These are phyloP conservation scores for Troilus luridus DNA, from an alignment of 2,888 invertebrate species.

Conservation along the genomic window DNA sequence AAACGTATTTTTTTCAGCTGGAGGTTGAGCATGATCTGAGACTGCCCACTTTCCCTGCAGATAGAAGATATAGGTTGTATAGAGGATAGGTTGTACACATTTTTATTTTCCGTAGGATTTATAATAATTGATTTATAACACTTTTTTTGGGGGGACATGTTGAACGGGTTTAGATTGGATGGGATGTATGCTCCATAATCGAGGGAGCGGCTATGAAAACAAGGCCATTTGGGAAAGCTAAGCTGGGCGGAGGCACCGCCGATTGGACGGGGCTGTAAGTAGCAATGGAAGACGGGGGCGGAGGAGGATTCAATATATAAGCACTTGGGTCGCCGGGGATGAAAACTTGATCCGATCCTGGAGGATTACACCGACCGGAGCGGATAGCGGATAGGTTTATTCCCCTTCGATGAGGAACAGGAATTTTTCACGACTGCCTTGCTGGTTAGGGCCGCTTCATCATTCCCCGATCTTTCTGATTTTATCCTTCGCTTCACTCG, in stretches of 20 bases:
- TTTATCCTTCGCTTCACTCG: conserved; percentile 30
- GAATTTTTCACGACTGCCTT: conserved; percentile 39
- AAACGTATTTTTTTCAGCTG: too few relatives aligned
- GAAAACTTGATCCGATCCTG: conserved; percentile 44
- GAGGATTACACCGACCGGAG: neutral
- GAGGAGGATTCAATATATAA: conserved; percentile 18
- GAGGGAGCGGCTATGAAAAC: neutral
- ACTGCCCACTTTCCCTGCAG: too few relatives aligned
- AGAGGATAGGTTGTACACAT: too few relatives aligned
- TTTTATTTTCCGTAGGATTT: too few relatives aligned
- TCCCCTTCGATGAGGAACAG: conserved; percentile 38
- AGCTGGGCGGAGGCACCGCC: neutral
- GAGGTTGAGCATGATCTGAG: too few relatives aligned
- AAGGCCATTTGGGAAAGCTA: neutral
- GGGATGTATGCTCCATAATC: neutral
- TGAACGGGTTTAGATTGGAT: neutral
- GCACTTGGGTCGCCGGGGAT: conserved; percentile 18
- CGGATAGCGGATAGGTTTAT: conserved; percentile 31
- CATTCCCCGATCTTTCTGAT: conserved; percentile 40
- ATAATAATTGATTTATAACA: too few relatives aligned
- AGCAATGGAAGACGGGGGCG: neutral
- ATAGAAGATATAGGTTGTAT: too few relatives aligned
- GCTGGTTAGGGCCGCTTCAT: conserved; percentile 6
- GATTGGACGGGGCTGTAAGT: conserved; percentile 25
- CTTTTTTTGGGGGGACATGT: neutral